These are phyloP conservation scores for Teleogryllus oceanicus DNA, from an alignment of 2,888 invertebrate species.

Conservation along the genomic window DNA sequence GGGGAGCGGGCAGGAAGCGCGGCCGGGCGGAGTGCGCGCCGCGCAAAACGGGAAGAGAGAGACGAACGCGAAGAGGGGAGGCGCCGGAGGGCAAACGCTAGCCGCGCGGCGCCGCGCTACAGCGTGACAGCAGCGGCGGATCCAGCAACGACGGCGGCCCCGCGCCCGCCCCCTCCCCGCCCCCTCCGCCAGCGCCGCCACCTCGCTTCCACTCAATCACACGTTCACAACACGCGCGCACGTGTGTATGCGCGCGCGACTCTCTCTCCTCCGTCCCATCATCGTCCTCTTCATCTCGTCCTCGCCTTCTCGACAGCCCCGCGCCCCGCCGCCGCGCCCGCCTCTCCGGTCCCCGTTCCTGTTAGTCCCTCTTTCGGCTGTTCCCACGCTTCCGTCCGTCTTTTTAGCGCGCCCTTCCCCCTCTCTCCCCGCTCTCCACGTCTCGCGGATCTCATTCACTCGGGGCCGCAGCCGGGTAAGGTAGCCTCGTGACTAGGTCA, in stretches of 20 bases:
- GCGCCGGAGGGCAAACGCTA: not conserved
- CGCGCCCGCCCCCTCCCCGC: not conserved
- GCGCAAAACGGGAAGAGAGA: not conserved
- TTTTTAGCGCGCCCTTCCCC: not conserved
- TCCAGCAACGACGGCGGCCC: not conserved
- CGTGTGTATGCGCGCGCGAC: not conserved
- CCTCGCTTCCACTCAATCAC: constrained; percentile 3
- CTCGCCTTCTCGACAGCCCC: not conserved
- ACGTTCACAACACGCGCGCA: not conserved
- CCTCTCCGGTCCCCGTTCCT: not conserved
- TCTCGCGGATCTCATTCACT: constrained; percentile 1
- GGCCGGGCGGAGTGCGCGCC: not conserved
- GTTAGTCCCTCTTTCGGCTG: not conserved
- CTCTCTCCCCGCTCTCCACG: not conserved
- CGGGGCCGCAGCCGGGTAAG: not conserved
- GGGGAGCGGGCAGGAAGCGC: not conserved
- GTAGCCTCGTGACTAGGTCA: not conserved
- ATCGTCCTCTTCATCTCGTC: not conserved
- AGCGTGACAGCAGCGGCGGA: not conserved
- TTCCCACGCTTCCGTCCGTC: not conserved
- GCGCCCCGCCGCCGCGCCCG: not conserved
- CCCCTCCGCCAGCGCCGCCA: not conserved
- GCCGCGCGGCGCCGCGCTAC: not conserved
- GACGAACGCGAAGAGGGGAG: not conserved
- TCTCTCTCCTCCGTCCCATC: not conserved